These are phyloP conservation scores for Monopterus albus DNA, from an alignment of 2,113 vertebrate genomes.

Conservation along the genomic window DNA sequence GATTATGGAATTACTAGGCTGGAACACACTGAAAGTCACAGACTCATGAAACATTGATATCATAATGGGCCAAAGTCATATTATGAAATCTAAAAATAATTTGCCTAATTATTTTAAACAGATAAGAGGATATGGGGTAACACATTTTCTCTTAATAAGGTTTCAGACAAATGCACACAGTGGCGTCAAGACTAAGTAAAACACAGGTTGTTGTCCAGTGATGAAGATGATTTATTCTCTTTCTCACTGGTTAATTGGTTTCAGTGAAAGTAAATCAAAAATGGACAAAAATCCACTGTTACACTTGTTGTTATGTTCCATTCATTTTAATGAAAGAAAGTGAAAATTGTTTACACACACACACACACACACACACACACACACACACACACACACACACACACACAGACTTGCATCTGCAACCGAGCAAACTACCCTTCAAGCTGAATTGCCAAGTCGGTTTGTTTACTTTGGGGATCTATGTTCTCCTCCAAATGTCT, in stretches of 20 bases:
- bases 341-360: too few species aligned
- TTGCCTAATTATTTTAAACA: not conserved
- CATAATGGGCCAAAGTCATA: not conserved
- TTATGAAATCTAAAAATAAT: not conserved
- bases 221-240: not conserved
- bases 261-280: too few species aligned
- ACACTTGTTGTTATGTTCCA: too few species aligned
- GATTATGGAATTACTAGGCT: not conserved
- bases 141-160: not conserved
- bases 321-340: not conserved
- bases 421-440: conserved; percentile 51
- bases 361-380: too few species aligned
- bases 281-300: too few species aligned
- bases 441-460: conserved; percentile 60
- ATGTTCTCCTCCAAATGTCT: conserved; percentile 66
- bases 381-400: too few species aligned
- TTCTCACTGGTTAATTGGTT: conserved; percentile 13
- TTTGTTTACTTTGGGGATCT: conserved; percentile 69
- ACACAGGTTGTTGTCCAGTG: not conserved
- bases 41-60: not conserved
- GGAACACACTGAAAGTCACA: not conserved
- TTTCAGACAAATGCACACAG: not conserved
- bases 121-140: not conserved
- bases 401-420: conserved; percentile 28
- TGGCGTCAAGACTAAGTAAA: not conserved